phyloP scores from a whole-genome alignment of 2,797 vertebrate species.

The Epinephelus coioides region DNA sequence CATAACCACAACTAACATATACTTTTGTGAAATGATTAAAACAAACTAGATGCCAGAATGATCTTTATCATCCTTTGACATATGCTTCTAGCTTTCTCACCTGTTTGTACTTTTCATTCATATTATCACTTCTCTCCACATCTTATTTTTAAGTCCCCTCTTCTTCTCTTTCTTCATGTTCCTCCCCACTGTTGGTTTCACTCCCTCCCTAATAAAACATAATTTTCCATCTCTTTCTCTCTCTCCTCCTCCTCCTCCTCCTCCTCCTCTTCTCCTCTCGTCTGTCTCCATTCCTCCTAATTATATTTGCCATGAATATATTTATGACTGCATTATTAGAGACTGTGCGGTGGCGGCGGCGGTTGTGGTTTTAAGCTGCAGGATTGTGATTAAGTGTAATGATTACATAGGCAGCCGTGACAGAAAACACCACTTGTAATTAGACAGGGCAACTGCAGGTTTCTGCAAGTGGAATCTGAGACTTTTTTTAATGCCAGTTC shows the following conservation, averaged over 20 bases:
- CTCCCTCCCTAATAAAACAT: slow-evolving; percentile 3
- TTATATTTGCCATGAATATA: slow-evolving; percentile 70
- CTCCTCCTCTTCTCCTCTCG: slow-evolving; percentile 8
- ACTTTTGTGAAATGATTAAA: neutral
- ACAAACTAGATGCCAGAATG: neutral
- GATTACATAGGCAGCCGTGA: slow-evolving; percentile 42
- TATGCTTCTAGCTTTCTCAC: too few species aligned
- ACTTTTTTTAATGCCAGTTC: neutral
- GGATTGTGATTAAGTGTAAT: slow-evolving; percentile 55
- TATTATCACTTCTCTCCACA: neutral
- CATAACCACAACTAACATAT: neutral
- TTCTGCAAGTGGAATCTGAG: neutral
- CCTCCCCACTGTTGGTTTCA: neutral
- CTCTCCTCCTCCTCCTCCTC: slow-evolving; percentile 8
- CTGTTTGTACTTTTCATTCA: neutral
- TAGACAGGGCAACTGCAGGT: slow-evolving; percentile 21
- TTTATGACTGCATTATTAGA: slow-evolving; percentile 54
- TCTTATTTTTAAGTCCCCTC: neutral
- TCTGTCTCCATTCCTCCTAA: slow-evolving; percentile 54
- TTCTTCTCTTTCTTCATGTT: neutral
- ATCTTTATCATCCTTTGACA: too few species aligned
- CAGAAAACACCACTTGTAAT: slow-evolving; percentile 52
- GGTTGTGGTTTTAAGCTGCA: slow-evolving; percentile 43
- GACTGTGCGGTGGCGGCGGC: slow-evolving; percentile 1
- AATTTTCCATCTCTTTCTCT: neutral